phyloP scores from a whole-genome alignment of 2,888 invertebrate species.

The Gnatocerus cornutus region DNA sequence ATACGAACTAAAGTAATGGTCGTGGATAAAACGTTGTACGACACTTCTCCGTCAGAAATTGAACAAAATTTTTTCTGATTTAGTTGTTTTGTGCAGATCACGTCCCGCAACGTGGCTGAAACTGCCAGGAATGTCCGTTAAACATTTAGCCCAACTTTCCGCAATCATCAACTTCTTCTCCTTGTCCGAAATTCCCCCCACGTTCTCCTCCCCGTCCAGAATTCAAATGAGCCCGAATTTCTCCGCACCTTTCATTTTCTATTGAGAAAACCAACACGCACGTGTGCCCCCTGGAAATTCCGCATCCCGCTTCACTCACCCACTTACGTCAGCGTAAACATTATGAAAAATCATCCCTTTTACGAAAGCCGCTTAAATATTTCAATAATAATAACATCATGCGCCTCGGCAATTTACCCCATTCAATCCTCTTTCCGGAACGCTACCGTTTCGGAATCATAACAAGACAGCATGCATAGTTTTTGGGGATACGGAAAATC shows the following conservation, averaged over 20 bases:
- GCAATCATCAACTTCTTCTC: slow-evolving; percentile 5
- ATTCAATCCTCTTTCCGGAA: slow-evolving; percentile 24
- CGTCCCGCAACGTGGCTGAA: background rate
- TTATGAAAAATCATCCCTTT: slow-evolving; percentile 33
- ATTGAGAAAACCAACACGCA: slow-evolving; percentile 8
- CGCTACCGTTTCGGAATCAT: slow-evolving; percentile 16
- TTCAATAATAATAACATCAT: slow-evolving; percentile 28
- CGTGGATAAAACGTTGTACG: too few relatives aligned
- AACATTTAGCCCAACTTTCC: background rate
- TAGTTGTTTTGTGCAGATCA: too few relatives aligned
- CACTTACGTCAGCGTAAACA: slow-evolving; percentile 13
- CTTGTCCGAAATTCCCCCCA: background rate
- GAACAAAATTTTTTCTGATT: too few relatives aligned
- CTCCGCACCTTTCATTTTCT: slow-evolving; percentile 11
- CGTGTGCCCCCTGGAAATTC: slow-evolving; percentile 4
- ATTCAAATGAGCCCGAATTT: background rate
- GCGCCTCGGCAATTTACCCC: slow-evolving; percentile 18
- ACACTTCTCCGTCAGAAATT: too few relatives aligned
- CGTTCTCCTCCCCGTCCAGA: slow-evolving; percentile 14
- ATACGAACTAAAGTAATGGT: too few relatives aligned
- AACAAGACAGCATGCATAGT: slow-evolving; percentile 2
- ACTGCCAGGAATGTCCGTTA: background rate
- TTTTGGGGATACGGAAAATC: too few relatives aligned
- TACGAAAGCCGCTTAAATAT: slow-evolving; percentile 28
- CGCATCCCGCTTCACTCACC: background rate